These are phyloP conservation scores for Caprella mutica DNA, from an alignment of 2,888 invertebrate genomes.

Conservation along the genomic window DNA sequence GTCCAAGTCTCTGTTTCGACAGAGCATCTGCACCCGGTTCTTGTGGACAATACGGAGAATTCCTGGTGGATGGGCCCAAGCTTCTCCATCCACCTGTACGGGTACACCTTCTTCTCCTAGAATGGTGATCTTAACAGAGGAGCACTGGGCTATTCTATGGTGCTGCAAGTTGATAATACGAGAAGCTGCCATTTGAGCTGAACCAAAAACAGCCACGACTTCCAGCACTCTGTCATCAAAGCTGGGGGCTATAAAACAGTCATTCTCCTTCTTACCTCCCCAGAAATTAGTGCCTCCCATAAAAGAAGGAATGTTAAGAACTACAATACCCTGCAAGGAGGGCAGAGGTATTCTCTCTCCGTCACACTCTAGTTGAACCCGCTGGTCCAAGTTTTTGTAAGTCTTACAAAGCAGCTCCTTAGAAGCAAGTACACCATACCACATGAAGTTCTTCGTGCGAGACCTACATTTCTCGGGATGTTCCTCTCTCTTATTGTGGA, in stretches of 20 bases:
- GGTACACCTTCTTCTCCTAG: conserved; percentile 48
- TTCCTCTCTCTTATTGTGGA: conserved; percentile 91
- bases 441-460: conserved; percentile 89
- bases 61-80: conserved; percentile 94
- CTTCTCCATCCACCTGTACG: conserved; percentile 75
- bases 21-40: conserved; percentile 92
- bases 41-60: conserved; percentile 92
- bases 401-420: conserved; percentile 48
- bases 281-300: conserved; percentile 99
- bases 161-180: conserved; percentile 88
- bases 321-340: conserved; percentile 89
- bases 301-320: conserved; percentile 90
- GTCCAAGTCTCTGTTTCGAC: conserved; percentile 78
- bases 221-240: conserved; percentile 93
- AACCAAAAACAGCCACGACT: conserved; percentile 94
- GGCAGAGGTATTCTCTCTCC: conserved; percentile 90
- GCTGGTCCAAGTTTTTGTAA: conserved; percentile 88
- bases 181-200: conserved; percentile 94
- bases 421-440: conserved; percentile 56
- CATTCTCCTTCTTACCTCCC: conserved; percentile 78
- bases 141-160: conserved; percentile 93
- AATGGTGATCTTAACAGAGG: conserved; percentile 90
- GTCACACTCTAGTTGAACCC: conserved; percentile 90
- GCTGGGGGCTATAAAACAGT: conserved; percentile 79
- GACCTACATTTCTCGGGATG: conserved; percentile 93